phyloP scores from a whole-genome alignment of 2,888 invertebrate genomes.

The Nipponacmea schrenckii region DNA sequence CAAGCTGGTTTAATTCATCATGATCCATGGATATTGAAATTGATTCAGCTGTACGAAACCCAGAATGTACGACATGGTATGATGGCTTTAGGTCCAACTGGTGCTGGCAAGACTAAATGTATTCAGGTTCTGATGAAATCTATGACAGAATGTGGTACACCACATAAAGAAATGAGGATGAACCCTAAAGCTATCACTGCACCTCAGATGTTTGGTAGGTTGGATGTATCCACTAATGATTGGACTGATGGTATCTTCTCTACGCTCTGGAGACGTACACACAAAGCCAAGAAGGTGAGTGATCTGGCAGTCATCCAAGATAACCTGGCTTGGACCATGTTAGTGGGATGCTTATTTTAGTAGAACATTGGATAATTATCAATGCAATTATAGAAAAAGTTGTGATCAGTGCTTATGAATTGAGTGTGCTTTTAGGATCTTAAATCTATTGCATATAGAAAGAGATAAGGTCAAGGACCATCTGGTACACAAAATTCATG shows the following conservation, averaged over 20 bases:
- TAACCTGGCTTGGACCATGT: no score
- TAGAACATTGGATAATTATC: no score
- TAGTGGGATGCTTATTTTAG: not conserved
- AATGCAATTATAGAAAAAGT: no score
- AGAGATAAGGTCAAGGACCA: no score
- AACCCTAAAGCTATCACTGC: slow-evolving; percentile 98
- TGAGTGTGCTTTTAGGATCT: no score
- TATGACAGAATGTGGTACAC: slow-evolving; percentile 84
- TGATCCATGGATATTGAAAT: slow-evolving; percentile 93
- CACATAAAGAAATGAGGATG: slow-evolving; percentile 96
- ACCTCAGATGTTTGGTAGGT: slow-evolving; percentile 95
- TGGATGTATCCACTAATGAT: slow-evolving; percentile 97
- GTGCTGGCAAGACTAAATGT: slow-evolving; percentile 82
- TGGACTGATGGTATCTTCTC: slow-evolving; percentile 99
- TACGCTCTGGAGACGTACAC: slow-evolving; percentile 93
- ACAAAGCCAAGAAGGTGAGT: slow-evolving; percentile 82
- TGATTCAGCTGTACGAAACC: slow-evolving; percentile 81
- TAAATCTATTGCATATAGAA: no score
- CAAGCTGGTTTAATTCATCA: slow-evolving; percentile 82
- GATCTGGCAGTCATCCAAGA: not conserved
- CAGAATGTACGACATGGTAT: slow-evolving; percentile 69
- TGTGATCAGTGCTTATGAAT: no score
- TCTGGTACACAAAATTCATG: no score
- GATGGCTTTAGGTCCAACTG: slow-evolving; percentile 69
- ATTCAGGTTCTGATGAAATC: slow-evolving; percentile 90